Percentiles rank a stretch among this genome's conserved stretches.
Conservation (phyloP, 1,140 invertebrate genomes). For the Acromyrmex heyeri region DNA sequence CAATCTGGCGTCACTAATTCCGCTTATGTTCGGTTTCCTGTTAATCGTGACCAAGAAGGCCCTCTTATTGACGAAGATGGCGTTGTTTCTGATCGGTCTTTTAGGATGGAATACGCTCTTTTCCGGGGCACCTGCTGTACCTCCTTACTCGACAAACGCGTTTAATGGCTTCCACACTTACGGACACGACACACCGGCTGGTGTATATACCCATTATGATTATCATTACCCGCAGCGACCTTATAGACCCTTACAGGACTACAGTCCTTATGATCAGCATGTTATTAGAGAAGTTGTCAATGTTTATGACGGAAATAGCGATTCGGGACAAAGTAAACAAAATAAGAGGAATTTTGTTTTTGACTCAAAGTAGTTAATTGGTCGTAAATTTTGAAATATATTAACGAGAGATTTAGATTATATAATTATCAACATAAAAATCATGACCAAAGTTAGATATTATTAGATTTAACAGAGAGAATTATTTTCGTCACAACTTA, state of each 20-base stretch:
- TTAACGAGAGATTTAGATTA: background rate
- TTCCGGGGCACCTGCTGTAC: slow-evolving; percentile 48
- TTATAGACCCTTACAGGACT: slow-evolving; percentile 59
- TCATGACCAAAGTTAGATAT: background rate
- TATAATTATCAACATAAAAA: background rate
- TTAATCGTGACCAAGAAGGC: slow-evolving; percentile 91
- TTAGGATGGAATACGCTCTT: slow-evolving; percentile 87
- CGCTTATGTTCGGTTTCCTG: slow-evolving; percentile 90
- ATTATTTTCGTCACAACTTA: background rate
- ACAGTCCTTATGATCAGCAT: slow-evolving; percentile 80
- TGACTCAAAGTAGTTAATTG: slow-evolving; percentile 72
- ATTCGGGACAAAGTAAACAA: slow-evolving; percentile 69
- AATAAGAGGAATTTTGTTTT: slow-evolving; percentile 81
- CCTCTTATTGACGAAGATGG: slow-evolving; percentile 90
- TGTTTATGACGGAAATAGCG: slow-evolving; percentile 77
- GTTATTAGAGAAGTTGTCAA: slow-evolving; percentile 84
- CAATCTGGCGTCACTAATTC: slow-evolving; percentile 90
- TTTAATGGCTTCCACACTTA: slow-evolving; percentile 61
- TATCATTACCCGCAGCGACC: slow-evolving; percentile 71
- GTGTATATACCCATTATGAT: slow-evolving; percentile 66
- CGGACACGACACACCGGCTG: slow-evolving; percentile 56
- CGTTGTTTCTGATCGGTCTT: slow-evolving; percentile 89
- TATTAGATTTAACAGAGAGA: background rate
- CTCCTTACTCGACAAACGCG: slow-evolving; percentile 51
- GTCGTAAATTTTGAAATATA: background rate